Percentiles rank a stretch among this genome's conserved stretches.
Evolutionary conservation across 2,797 vertebrate species (phyloP).

Genomic region (Uromys caudimaculatus): DNA sequence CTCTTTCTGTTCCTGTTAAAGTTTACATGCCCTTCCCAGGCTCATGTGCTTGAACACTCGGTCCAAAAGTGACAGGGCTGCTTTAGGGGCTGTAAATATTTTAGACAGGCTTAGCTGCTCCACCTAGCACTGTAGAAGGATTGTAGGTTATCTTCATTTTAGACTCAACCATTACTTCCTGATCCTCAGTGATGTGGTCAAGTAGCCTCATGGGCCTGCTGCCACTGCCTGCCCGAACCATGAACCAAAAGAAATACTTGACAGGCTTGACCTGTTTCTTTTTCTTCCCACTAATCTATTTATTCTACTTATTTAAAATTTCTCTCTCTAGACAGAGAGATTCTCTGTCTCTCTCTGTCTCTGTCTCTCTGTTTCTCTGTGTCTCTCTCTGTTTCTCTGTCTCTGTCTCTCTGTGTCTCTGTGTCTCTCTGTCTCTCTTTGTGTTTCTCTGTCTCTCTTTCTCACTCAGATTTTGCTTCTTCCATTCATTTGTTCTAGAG

Average conservation of each 20-base stretch:
- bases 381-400: no score
- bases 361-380: no score
- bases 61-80: background rate
- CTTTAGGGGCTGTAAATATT: background rate
- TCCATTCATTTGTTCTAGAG: background rate
- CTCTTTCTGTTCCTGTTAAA: background rate
- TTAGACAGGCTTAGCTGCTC: background rate
- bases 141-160: background rate
- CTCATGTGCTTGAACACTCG: background rate
- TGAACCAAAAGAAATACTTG: background rate
- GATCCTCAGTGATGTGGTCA: background rate
- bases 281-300: background rate
- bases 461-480: background rate
- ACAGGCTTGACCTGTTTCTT: background rate
- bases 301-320: background rate
- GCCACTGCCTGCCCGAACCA: background rate
- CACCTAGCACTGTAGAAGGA: background rate
- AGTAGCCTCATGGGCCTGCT: background rate
- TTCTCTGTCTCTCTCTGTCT: no score
- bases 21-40: background rate
- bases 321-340: no score
- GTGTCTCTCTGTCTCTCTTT: background rate
- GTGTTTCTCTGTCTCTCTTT: no score
- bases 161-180: background rate
- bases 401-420: no score